These are phyloP conservation scores for Syndactyla subalaris DNA, from an alignment of 2,797 vertebrate species.

Conservation along the genomic window DNA sequence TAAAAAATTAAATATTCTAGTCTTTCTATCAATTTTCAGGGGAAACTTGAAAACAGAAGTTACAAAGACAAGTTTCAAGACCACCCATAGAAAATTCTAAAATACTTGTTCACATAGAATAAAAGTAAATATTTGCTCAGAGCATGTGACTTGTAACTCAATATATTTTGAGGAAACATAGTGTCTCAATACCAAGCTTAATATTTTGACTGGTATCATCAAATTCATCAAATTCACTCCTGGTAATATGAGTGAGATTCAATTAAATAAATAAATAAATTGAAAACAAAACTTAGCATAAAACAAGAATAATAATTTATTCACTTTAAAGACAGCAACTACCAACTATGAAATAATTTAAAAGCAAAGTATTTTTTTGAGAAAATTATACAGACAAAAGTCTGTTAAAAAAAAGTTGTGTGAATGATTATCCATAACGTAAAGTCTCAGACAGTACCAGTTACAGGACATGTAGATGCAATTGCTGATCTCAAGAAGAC, in stretches of 20 bases:
- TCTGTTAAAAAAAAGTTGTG: background rate
- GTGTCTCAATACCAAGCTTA: background rate
- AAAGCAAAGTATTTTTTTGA: background rate
- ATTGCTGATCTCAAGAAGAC: background rate
- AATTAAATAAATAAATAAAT: background rate
- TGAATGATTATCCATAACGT: background rate
- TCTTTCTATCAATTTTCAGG: background rate
- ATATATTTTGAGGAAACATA: background rate
- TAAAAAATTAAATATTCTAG: background rate
- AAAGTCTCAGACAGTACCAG: background rate
- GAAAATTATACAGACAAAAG: background rate
- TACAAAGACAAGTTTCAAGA: background rate
- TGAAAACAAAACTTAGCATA: background rate
- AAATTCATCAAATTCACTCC: background rate
- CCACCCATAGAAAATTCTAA: background rate
- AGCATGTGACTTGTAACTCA: background rate
- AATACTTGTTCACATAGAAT: background rate
- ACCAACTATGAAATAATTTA: background rate
- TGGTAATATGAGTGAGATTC: background rate
- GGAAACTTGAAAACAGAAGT: background rate
- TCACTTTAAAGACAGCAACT: background rate
- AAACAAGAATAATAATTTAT: background rate
- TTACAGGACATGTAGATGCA: background rate
- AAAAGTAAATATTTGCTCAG: background rate
- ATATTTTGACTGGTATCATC: background rate